These are phyloP conservation scores for Leptatherina wallacei DNA, from an alignment of 2,797 vertebrate genomes.

Conservation along the genomic window DNA sequence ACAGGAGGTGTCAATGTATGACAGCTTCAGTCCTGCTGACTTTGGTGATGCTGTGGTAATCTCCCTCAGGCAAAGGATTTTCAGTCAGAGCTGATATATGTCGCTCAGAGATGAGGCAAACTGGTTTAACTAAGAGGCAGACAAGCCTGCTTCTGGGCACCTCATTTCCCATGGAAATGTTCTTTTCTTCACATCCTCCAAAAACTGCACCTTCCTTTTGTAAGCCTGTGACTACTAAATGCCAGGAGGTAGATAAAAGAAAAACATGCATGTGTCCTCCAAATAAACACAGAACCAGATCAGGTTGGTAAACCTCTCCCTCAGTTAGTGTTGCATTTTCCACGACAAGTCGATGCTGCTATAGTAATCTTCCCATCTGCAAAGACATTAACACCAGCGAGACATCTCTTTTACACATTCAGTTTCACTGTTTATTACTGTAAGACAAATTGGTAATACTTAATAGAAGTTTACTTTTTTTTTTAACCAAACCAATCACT, in stretches of 20 bases:
- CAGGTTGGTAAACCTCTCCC: no score
- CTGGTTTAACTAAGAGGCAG: slow-evolving; percentile 49
- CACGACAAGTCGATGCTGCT: no score
- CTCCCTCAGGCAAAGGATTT: slow-evolving; percentile 55
- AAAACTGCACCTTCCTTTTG: slow-evolving; percentile 24
- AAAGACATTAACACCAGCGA: no score
- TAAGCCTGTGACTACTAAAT: slow-evolving; percentile 45
- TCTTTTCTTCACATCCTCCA: neutral
- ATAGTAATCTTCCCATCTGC: no score
- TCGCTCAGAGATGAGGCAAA: slow-evolving; percentile 60
- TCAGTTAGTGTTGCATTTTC: no score
- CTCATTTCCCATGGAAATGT: neutral
- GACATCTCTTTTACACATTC: no score
- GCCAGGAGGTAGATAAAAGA: slow-evolving; percentile 13
- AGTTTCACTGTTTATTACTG: no score
- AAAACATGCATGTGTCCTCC: no score
- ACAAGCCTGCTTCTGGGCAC: slow-evolving; percentile 13
- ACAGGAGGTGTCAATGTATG: slow-evolving; percentile 61
- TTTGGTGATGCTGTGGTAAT: slow-evolving; percentile 60
- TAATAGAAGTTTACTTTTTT: no score
- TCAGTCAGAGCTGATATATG: slow-evolving; percentile 47
- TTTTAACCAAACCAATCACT: no score
- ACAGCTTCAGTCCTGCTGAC: slow-evolving; percentile 59
- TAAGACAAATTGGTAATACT: no score
- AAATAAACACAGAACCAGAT: no score